Percentiles rank a stretch among this genome's conserved stretches.
Conservation (phyloP, 2,113 vertebrate species). For the Thalassarche chlororhynchos region DNA sequence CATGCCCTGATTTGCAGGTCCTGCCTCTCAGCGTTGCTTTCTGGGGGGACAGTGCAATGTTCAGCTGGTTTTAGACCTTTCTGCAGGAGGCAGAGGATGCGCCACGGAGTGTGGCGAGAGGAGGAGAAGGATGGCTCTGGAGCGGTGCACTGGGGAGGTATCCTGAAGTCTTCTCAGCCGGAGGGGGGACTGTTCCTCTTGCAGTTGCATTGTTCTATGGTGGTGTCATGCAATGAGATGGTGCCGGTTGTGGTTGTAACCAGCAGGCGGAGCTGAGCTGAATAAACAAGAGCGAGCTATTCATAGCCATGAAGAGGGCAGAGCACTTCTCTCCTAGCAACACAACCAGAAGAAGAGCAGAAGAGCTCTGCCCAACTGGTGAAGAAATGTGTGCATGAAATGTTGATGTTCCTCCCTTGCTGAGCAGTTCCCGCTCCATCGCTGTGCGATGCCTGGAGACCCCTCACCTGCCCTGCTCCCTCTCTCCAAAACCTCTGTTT, state of each 20-base stretch:
- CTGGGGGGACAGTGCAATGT: fast-evolving
- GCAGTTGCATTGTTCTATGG: conserved; percentile 34
- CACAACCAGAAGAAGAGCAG: conserved; percentile 49
- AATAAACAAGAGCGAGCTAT: conserved; percentile 63
- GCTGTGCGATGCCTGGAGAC: background rate
- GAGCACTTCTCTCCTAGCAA: conserved; percentile 72
- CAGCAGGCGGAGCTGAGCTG: conserved; percentile 68
- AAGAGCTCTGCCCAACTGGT: conserved; percentile 56
- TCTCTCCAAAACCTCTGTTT: background rate
- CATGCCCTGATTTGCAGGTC: background rate
- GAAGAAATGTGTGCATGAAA: background rate
- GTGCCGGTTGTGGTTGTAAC: conserved; percentile 64
- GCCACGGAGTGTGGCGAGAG: fast-evolving
- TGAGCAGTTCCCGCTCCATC: background rate
- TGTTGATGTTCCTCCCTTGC: background rate
- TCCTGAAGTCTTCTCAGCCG: background rate
- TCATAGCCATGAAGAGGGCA: conserved; percentile 64
- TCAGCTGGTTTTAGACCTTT: background rate
- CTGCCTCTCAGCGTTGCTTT: background rate
- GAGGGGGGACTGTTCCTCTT: background rate
- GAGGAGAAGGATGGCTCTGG: background rate
- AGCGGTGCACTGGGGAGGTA: background rate
- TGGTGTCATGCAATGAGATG: conserved; percentile 31
- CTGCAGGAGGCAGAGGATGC: background rate
- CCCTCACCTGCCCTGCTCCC: background rate